Conservation (phyloP, 2,797 vertebrate species). For the Kryptopterus vitreolus region DNA sequence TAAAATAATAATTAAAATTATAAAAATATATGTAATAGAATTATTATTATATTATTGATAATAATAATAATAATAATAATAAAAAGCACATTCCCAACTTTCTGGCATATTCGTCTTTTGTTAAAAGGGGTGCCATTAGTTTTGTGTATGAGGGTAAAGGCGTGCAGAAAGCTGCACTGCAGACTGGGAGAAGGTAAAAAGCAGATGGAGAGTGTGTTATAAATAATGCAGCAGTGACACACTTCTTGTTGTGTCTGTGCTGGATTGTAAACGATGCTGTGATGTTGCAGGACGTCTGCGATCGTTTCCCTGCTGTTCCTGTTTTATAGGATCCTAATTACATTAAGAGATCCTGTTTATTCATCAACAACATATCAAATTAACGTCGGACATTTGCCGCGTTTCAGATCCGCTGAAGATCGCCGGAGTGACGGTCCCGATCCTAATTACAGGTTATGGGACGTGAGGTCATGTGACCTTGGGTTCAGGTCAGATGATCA, state of each 20-base stretch:
- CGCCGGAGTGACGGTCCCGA: too few relatives aligned
- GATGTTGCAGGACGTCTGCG: not conserved
- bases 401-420: not conserved
- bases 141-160: not conserved
- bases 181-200: not conserved
- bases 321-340: not conserved
- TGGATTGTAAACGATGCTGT: not conserved
- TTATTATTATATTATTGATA: too few relatives aligned
- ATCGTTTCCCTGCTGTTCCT: not conserved
- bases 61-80: too few relatives aligned
- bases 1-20: too few relatives aligned
- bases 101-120: too few relatives aligned
- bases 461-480: too few relatives aligned
- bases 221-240: slow-evolving; percentile 16
- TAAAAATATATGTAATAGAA: too few relatives aligned
- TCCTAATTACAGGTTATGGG: too few relatives aligned
- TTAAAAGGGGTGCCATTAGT: not conserved
- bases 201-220: slow-evolving; percentile 10
- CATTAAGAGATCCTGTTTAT: not conserved
- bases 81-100: too few relatives aligned
- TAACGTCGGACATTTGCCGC: not conserved
- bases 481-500: not conserved
- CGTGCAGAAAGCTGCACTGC: not conserved
- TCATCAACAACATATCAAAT: not conserved
- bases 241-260: slow-evolving; percentile 5